Evolutionary conservation across 2,113 vertebrate species (phyloP), one percentile per base, ranked within the genome.

Genomic region (Lota lota): DNA sequence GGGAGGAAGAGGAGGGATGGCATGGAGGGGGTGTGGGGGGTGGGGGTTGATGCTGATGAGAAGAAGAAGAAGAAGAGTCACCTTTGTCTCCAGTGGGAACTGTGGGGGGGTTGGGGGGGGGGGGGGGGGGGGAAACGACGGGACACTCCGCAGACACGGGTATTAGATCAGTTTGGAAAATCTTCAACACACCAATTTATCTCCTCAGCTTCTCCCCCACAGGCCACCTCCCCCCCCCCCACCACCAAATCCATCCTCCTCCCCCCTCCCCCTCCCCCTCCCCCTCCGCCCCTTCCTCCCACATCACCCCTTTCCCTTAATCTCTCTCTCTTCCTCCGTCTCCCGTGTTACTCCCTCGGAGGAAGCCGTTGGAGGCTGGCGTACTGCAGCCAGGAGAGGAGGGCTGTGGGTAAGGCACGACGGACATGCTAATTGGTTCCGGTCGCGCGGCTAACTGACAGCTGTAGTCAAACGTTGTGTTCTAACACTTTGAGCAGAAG

Each of bases 131-230:
- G 3, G 68, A 66, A n/a, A n/a, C n/a, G n/a, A n/a, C n/a, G n/a
- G n/a, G 76, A 77, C 60, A 51, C 63, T 79, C 66, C 69, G 73
- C 77, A 81, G 78, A 85, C 75, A 68, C 40, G 71, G 68, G 78
- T 87, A 86, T 88, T 79, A 84, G 83, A 89, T 85, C 76, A 85
- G 84, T 89, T 78, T 74, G 87, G 87, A 88, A 88, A 64, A 81
- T 80, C 81, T 79, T 75, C 63, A 73, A 66, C 75, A 50, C 61
- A 28, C 57, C 61, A 58, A 79, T 75, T 74, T 68, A 70, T 72
- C 69, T 61, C 74, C 7, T 33, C 28, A 33, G 28, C 28, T 33
- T 33, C 28, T 33, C 28, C 28, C 28, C 28, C 4, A 33, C 28
- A 33, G 28, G 28, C 40, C 7, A 10, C 11, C 40, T 8, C 1